Conservation (phyloP, 2,797 vertebrate genomes). For the Gobionotothen gibberifrons region DNA sequence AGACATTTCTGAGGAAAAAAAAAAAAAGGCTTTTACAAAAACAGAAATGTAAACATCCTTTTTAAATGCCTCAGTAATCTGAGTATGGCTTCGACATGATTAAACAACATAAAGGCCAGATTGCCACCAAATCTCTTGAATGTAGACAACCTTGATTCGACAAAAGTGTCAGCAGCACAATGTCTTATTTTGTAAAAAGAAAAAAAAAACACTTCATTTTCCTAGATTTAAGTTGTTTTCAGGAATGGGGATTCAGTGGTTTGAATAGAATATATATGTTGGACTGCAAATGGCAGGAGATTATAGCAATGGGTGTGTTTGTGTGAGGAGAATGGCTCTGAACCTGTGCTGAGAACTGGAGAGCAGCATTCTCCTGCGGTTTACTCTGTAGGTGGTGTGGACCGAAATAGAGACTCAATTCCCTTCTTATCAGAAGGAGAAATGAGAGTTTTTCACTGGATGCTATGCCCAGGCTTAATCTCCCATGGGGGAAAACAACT, state of each 20-base stretch:
- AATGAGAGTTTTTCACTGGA: slow-evolving; percentile 70
- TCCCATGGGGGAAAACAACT: slow-evolving; percentile 60
- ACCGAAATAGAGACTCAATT: slow-evolving; percentile 77
- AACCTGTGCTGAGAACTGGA: slow-evolving; percentile 59
- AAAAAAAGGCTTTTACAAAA: not conserved
- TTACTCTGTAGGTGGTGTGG: slow-evolving; percentile 70
- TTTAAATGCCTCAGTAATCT: not conserved
- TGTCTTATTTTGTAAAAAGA: not conserved
- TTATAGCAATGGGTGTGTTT: slow-evolving; percentile 52
- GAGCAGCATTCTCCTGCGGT: slow-evolving; percentile 55
- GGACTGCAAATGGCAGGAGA: slow-evolving; percentile 54
- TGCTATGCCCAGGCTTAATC: slow-evolving; percentile 74
- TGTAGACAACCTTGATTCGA: not conserved
- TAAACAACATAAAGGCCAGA: not conserved
- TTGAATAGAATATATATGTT: slow-evolving; percentile 34
- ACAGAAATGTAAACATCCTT: not conserved
- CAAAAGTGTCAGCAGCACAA: not conserved
- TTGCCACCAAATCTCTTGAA: not conserved
- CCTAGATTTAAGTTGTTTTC: not conserved
- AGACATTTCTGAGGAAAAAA: not conserved
- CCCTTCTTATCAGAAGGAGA: slow-evolving; percentile 73
- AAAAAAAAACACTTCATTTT: not conserved
- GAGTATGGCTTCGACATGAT: not conserved
- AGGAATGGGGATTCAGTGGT: slow-evolving; percentile 42
- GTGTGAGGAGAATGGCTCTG: slow-evolving; percentile 53